Percentiles rank a stretch among this genome's conserved stretches.
Conservation (phyloP, 2,888 invertebrate genomes). For the Synanthedon formicaeformis region DNA sequence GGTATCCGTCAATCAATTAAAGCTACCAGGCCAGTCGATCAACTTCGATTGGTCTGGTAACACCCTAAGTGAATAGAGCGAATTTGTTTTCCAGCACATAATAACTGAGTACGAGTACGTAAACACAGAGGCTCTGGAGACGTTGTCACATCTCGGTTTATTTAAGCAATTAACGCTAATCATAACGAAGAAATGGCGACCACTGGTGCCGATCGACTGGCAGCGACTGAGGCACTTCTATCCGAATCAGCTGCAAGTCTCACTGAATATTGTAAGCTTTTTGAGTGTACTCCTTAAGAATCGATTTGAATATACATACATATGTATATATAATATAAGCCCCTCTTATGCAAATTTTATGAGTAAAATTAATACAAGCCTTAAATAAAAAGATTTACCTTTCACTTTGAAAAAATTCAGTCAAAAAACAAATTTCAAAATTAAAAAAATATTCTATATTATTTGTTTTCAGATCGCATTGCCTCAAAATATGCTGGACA, state of each 20-base stretch:
- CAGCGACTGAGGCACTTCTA: conserved; percentile 16
- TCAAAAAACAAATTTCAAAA: too few relatives aligned
- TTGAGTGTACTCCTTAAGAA: too few relatives aligned
- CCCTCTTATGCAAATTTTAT: too few relatives aligned
- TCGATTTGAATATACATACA: too few relatives aligned
- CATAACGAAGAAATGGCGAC: conserved; percentile 19
- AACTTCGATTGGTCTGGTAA: too few relatives aligned
- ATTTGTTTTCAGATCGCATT: conserved; percentile 36
- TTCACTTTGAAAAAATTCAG: too few relatives aligned
- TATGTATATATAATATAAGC: too few relatives aligned
- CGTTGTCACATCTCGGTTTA: conserved; percentile 26
- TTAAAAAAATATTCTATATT: background rate
- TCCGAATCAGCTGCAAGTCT: conserved; percentile 22
- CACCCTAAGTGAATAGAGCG: too few relatives aligned
- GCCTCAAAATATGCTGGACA: conserved; percentile 30
- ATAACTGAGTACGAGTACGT: conserved; percentile 40
- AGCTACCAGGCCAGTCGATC: too few relatives aligned
- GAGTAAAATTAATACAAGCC: too few relatives aligned
- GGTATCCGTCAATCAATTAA: too few relatives aligned
- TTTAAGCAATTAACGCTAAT: conserved; percentile 32
- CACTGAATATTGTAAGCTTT: conserved; percentile 43
- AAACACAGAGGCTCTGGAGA: conserved; percentile 27
- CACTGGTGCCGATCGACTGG: conserved; percentile 30
- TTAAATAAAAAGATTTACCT: too few relatives aligned
- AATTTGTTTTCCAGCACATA: conserved; percentile 30